Evolutionary conservation across 2,888 invertebrate genomes (phyloP), one percentile per base, ranked within the genome.

Genomic region (Lasioglossum zephyrum): DNA sequence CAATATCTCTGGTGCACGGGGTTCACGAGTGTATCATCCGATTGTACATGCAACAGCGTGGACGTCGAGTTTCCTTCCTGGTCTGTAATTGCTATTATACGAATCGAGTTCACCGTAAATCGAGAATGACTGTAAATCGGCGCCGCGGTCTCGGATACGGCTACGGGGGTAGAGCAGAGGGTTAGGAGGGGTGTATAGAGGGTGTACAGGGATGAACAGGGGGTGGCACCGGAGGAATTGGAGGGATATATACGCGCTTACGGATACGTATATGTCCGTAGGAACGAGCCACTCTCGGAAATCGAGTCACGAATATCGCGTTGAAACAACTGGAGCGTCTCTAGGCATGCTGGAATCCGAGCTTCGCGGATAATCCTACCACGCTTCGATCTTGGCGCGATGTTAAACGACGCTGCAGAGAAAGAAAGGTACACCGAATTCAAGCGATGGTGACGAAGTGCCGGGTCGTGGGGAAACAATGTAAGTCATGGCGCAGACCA

Each of bases 241-340:
- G 66, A 69, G 36, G 66, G 85, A 79, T 83, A 84, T 82, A 75
- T 84, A 73, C 41, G 39, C 47, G 81, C 73, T 63, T 73, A 81
- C n/a, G 78, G 72, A 69, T 63, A 76, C 53, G 73, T 73, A 57
- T 18, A 60, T 66, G 26, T 47, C 49, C 47, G 44, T 70, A 8
- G 73, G 77, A 73, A 86, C 83, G 87, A 86, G 89, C 88, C 88
- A 91, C 90, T 90, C 92, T 92, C 90, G 92, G 90, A 91, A 93
- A 93, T 93, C 92, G 92, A 93, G 93, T 93, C 92, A 93, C 93
- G 93, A 92, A 93, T 93, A 93, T 93, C 92, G 92, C 92, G 90
- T 92, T 91, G 91, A 89, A 90, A 91, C 91, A 92, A 93, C 92
- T 92, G 92, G 91, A 92, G 91, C 92, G 89, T 90, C 82, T 88